Conservation (phyloP, 2,888 invertebrate genomes). For the Erebia palarica region DNA sequence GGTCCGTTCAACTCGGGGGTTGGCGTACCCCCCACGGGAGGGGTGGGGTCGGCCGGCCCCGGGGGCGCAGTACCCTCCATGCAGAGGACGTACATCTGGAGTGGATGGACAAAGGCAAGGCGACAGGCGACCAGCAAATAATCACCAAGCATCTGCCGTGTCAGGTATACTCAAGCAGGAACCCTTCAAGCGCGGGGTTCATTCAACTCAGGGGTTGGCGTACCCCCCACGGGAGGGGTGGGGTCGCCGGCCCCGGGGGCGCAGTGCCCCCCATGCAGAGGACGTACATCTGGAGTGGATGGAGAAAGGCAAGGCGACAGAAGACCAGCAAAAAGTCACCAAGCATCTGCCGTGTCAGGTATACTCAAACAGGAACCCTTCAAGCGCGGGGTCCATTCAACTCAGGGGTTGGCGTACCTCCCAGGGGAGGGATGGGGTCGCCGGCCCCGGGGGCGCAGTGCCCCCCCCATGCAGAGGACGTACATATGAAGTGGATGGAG, state of each 20-base stretch:
- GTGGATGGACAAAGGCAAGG: constrained; percentile 96
- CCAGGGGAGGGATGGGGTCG: constrained; percentile 17
- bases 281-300: constrained; percentile 91
- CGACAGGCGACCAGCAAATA: constrained; percentile 89
- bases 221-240: constrained; percentile 19
- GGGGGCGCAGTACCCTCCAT: constrained; percentile 38
- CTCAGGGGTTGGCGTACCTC: constrained; percentile 32
- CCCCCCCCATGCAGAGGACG: too few relatives aligned
- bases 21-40: constrained; percentile 24
- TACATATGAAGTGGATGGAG: too few relatives aligned
- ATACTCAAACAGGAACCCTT: neutral
- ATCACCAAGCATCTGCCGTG: constrained; percentile 87
- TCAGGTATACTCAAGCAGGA: constrained; percentile 53
- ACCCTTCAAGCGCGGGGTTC: neutral
- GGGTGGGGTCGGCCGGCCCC: constrained; percentile 19
- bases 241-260: constrained; percentile 21
- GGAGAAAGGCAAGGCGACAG: constrained; percentile 91
- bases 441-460: too few relatives aligned
- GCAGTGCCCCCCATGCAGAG: constrained; percentile 52
- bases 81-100: constrained; percentile 84
- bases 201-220: constrained; percentile 38
- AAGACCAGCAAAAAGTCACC: constrained; percentile 91
- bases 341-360: constrained; percentile 84
- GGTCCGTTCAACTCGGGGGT: constrained; percentile 35
- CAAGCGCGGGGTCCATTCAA: constrained; percentile 19